Percentiles rank a stretch among this genome's conserved stretches.
phyloP scores from a whole-genome alignment of 2,797 vertebrate species.

The Oryzias dopingdopingensis region DNA sequence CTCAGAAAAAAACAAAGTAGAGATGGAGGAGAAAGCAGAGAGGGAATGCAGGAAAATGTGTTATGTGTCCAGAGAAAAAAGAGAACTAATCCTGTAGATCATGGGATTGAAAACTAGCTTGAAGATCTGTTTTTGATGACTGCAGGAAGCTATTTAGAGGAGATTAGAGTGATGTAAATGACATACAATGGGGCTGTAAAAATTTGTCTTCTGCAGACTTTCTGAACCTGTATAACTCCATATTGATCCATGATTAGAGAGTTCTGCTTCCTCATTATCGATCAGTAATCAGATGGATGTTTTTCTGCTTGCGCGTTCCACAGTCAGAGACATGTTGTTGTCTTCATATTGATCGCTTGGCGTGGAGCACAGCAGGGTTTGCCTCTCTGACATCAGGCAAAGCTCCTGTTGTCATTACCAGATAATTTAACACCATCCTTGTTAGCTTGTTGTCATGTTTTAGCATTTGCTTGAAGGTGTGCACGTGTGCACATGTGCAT shows the following conservation, averaged over 20 bases:
- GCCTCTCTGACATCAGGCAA: too few relatives aligned
- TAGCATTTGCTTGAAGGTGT: too few relatives aligned
- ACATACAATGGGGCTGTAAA: not conserved
- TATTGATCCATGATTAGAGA: slow-evolving; percentile 21
- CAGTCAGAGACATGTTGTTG: not conserved
- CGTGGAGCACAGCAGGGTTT: not conserved
- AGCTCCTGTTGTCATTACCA: too few relatives aligned
- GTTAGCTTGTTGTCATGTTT: too few relatives aligned
- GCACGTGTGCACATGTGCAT: too few relatives aligned
- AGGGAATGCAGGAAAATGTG: too few relatives aligned
- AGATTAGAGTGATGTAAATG: not conserved
- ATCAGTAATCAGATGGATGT: slow-evolving; percentile 14
- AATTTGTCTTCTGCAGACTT: not conserved
- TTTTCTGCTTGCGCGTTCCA: slow-evolving; percentile 2
- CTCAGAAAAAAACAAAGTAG: too few relatives aligned
- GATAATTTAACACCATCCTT: too few relatives aligned
- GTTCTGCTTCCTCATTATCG: slow-evolving; percentile 1
- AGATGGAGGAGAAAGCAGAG: too few relatives aligned
- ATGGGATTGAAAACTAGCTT: too few relatives aligned
- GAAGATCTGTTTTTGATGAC: not conserved
- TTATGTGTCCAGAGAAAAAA: too few relatives aligned
- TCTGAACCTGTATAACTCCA: not conserved
- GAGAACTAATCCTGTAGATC: too few relatives aligned
- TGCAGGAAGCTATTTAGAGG: not conserved
- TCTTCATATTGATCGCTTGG: slow-evolving; percentile 7